Base-by-base conservation (phyloP, 2,113 vertebrate genomes). In the Atherinomorus stipes region DNA sequence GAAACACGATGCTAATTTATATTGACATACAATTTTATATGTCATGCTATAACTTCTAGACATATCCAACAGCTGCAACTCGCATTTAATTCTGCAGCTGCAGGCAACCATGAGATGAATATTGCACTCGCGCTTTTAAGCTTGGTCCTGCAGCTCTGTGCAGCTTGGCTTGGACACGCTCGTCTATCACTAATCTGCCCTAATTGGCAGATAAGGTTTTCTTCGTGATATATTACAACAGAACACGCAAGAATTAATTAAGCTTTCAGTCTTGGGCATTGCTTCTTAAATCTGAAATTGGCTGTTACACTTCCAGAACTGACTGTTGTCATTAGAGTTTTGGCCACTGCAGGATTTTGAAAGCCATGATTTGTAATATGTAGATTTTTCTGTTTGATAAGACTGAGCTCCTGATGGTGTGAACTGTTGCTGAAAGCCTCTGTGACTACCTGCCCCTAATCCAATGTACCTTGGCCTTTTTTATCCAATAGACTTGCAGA, bases 371-470 rank as follows among this genome's bases (percentile, higher is more conserved):
- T 4, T 25, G 4, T 52, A 21, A 23, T 21, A n/a, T 19, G 37
- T 4, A 16, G 31, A 25, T 68, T 75, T 83, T 79, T 83, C 94
- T 96, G 94, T 95, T 93, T 92, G 95, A 93, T 93, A 89, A 94
- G 88, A 90, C 71, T 91, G 79, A 81, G 91, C 92, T 94, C 94
- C 92, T 21, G 92, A 94, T 91, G 71, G 91, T 94, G 94, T 93
- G 87, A 95, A 90, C 72, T 84, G 63, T 16, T 81, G 34, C 90
- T 88, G 92, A 92, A 77, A 85, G 44, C 69, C 63, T 67, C 76
- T 75, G 38, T 23, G 65, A 75, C 71, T 19, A 16, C 34, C 51
- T 31, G 16, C 37, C 74, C 67, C 60, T 12, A 79, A 88, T 79
- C 37, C 47, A 76, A 54, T 58, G 22, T 47, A 25, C 64, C 75